phyloP scores from a whole-genome alignment of 2,888 invertebrate genomes.

The Camponotus fellah region DNA sequence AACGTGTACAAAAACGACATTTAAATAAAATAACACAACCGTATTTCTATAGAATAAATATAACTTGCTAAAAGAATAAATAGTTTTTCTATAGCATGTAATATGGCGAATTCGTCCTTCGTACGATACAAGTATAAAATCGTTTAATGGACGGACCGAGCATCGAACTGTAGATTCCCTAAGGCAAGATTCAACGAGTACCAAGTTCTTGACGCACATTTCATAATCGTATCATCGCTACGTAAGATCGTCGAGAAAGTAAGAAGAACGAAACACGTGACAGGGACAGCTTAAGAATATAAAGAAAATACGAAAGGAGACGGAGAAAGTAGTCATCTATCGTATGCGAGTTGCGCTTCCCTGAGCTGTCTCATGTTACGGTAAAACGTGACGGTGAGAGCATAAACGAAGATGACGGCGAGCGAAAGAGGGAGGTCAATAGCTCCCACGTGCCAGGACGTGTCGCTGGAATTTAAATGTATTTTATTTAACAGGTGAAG shows the following conservation, averaged over 20 bases:
- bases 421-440: slow-evolving; percentile 68
- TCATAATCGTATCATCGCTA: slow-evolving; percentile 45
- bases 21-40: neutral
- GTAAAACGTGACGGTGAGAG: slow-evolving; percentile 34
- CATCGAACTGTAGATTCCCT: slow-evolving; percentile 29
- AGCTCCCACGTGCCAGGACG: slow-evolving; percentile 71
- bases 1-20: neutral
- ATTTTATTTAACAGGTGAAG: slow-evolving; percentile 78
- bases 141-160: slow-evolving; percentile 32
- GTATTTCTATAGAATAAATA: slow-evolving; percentile 12
- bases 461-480: slow-evolving; percentile 74
- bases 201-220: slow-evolving; percentile 29
- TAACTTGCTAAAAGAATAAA: slow-evolving; percentile 27
- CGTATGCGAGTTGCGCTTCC: slow-evolving; percentile 69
- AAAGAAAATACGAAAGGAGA: slow-evolving; percentile 63
- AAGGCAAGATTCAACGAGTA: slow-evolving; percentile 15
- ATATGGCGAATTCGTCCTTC: slow-evolving; percentile 14
- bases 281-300: slow-evolving; percentile 55
- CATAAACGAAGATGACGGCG: slow-evolving; percentile 44
- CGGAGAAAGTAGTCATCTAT: slow-evolving; percentile 59
- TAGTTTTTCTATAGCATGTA: slow-evolving; percentile 44
- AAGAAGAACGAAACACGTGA: slow-evolving; percentile 4
- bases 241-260: slow-evolving; percentile 3
- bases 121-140: slow-evolving; percentile 18
- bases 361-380: slow-evolving; percentile 68